These are phyloP conservation scores for Aphelocoma coerulescens DNA, from an alignment of 2,113 vertebrate species.

Conservation along the genomic window DNA sequence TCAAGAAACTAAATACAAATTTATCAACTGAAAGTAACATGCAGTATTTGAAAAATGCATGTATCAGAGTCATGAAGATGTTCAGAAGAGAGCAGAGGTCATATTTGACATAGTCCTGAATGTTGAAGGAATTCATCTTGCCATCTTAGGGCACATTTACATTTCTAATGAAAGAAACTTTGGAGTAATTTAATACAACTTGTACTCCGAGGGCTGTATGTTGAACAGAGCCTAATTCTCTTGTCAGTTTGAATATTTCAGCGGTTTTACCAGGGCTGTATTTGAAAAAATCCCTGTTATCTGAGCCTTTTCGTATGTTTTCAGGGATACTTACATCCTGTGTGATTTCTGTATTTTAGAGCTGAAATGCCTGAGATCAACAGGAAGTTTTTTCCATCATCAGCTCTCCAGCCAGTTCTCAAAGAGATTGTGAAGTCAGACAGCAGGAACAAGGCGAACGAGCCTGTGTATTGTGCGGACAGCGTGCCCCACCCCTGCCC, in stretches of 20 bases:
- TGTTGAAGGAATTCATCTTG: not conserved
- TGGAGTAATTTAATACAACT: not conserved
- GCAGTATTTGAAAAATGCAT: not conserved
- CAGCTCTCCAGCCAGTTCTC: slow-evolving; percentile 20
- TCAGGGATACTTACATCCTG: not conserved
- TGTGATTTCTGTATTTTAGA: slow-evolving; percentile 43
- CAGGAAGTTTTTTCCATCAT: slow-evolving; percentile 32
- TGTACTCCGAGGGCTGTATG: not conserved
- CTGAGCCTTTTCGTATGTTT: not conserved
- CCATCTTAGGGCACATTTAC: not conserved
- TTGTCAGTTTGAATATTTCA: not conserved
- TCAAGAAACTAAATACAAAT: not conserved
- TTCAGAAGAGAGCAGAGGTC: not conserved
- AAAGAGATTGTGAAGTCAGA: slow-evolving; percentile 45
- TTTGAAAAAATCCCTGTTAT: not conserved
- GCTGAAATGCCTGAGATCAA: slow-evolving; percentile 35
- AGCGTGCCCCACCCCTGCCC: not conserved
- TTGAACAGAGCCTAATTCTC: not conserved
- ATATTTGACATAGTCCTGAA: not conserved
- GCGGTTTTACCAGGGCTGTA: not conserved
- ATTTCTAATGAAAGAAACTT: not conserved
- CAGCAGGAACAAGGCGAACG: slow-evolving; percentile 11
- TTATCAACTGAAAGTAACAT: not conserved
- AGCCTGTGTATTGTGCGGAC: not conserved
- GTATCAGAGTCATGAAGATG: not conserved